Conservation (phyloP, 1,140 invertebrate species). For the Drosophila murphyi region DNA sequence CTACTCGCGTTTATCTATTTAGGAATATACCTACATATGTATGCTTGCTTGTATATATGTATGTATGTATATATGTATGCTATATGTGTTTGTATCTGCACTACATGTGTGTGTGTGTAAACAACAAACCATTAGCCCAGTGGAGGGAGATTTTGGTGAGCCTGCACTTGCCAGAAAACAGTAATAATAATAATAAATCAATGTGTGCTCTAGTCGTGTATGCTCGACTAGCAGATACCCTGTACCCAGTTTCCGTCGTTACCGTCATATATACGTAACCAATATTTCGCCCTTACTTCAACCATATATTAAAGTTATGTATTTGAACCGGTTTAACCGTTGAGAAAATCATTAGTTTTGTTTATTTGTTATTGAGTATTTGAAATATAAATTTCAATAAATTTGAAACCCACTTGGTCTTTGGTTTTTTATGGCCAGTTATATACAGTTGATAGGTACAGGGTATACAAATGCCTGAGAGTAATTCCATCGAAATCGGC, state of each 20-base stretch:
- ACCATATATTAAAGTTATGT: neutral
- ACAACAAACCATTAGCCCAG: slow-evolving; percentile 54
- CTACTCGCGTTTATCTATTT: slow-evolving; percentile 62
- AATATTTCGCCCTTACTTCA: too few relatives aligned
- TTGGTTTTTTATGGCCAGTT: neutral
- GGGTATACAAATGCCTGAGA: slow-evolving; percentile 46
- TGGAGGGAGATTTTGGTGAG: slow-evolving; percentile 70
- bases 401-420: slow-evolving; percentile 1
- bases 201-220: slow-evolving; percentile 14
- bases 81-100: slow-evolving; percentile 22
- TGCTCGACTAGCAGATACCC: slow-evolving; percentile 28
- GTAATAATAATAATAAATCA: slow-evolving; percentile 18
- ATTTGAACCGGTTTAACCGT: neutral
- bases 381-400: slow-evolving; percentile 1
- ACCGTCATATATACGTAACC: neutral
- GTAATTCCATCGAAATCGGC: slow-evolving; percentile 43
- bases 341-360: neutral
- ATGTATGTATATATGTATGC: slow-evolving; percentile 27
- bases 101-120: slow-evolving; percentile 37
- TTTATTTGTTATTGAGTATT: neutral
- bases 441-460: slow-evolving; percentile 2
- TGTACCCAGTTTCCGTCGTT: neutral
- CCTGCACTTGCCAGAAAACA: slow-evolving; percentile 55
- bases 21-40: neutral
- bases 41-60: slow-evolving; percentile 29